Conservation (phyloP, 2,113 vertebrate genomes). For the Clarias gariepinus region DNA sequence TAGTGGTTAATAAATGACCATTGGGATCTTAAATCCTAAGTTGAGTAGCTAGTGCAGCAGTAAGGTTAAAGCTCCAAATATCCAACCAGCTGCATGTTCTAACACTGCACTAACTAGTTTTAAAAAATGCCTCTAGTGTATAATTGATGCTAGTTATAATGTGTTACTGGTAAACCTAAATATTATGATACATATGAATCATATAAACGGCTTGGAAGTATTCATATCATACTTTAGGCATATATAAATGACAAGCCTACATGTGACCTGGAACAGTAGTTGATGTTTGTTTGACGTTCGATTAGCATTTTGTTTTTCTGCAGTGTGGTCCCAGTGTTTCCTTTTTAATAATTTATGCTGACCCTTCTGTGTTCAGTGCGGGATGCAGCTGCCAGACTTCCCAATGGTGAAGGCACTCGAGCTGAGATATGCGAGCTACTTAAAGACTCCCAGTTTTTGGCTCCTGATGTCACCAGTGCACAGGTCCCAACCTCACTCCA, state of each 20-base stretch:
- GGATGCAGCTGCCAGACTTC: constrained; percentile 93
- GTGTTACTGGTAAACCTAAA: background rate
- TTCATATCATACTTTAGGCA: background rate
- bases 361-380: constrained; percentile 74
- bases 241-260: background rate
- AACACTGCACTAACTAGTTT: background rate
- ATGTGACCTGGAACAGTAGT: background rate
- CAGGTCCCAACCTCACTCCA: constrained; percentile 72
- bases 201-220: background rate
- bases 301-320: background rate
- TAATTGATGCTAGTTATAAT: background rate
- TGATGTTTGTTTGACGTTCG: background rate
- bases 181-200: background rate
- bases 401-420: constrained; percentile 94
- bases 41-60: background rate
- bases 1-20: background rate
- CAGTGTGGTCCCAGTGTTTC: background rate
- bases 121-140: background rate
- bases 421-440: constrained; percentile 97
- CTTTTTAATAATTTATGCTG: background rate
- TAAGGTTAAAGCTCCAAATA: background rate
- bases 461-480: constrained; percentile 95
- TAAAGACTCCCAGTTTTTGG: constrained; percentile 96
- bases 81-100: background rate
- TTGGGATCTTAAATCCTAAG: background rate